Percentiles rank a stretch among this genome's conserved stretches.
These are phyloP conservation scores for Cisticola juncidis DNA, from an alignment of 2,113 vertebrate species.

Conservation along the genomic window DNA sequence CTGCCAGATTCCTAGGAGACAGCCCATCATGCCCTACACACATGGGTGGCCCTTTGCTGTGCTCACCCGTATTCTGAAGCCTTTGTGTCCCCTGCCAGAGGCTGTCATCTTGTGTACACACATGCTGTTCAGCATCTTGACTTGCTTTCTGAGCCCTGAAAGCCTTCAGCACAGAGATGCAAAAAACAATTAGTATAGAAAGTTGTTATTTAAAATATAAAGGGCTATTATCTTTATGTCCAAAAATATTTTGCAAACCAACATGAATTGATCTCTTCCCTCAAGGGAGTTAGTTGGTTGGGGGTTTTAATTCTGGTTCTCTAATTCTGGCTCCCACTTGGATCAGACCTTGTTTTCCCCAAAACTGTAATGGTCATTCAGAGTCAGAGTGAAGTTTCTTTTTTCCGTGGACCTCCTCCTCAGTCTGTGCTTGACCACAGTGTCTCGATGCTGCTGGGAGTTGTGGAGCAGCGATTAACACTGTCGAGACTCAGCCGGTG, in stretches of 20 bases:
- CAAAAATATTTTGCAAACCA: not conserved
- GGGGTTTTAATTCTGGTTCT: not conserved
- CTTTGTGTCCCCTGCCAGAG: conserved; percentile 23
- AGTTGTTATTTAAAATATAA: not conserved
- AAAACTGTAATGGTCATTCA: not conserved
- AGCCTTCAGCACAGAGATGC: not conserved
- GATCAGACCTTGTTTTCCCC: not conserved
- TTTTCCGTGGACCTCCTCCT: rapidly evolving
- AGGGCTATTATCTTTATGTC: not conserved
- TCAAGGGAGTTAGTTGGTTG: not conserved
- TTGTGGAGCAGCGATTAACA: not conserved
- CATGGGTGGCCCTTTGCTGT: not conserved
- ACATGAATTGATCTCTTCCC: not conserved
- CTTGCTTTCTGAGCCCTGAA: not conserved
- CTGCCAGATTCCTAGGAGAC: not conserved
- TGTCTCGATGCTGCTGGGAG: rapidly evolving
- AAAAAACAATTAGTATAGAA: not conserved
- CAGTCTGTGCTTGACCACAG: rapidly evolving
- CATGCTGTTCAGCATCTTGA: conserved; percentile 2
- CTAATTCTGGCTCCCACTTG: not conserved
- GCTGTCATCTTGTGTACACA: conserved; percentile 4
- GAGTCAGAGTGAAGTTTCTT: not conserved
- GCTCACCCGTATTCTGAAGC: not conserved
- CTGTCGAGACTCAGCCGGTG: not conserved
- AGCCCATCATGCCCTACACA: not conserved